Evolutionary conservation across 2,113 vertebrate genomes (phyloP).

Genomic region (Callocephalon fimbriatum): DNA sequence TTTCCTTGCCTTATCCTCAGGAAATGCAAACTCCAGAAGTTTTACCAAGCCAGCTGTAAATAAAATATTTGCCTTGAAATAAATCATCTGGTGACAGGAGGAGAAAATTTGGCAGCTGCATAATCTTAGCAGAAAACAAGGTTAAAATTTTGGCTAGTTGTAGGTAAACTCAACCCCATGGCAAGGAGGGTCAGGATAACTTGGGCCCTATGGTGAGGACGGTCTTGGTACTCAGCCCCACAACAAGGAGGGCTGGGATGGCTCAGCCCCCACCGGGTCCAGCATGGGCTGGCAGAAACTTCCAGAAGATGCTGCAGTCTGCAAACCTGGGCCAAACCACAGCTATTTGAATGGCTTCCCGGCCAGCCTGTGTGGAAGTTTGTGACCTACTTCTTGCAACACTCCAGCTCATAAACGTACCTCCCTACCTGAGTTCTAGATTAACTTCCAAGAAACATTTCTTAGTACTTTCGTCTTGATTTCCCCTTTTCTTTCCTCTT

Average conservation of each 20-base stretch:
- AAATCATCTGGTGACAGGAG: background rate
- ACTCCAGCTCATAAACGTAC: background rate
- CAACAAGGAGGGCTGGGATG: rapidly evolving
- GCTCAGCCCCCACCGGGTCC: background rate
- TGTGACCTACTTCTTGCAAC: constrained; percentile 23
- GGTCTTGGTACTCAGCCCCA: rapidly evolving
- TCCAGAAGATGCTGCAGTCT: background rate
- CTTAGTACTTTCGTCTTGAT: background rate
- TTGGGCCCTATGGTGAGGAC: background rate
- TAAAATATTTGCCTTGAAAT: background rate
- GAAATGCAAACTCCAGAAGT: background rate
- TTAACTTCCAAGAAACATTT: background rate
- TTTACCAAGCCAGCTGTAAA: background rate
- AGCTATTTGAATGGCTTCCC: background rate
- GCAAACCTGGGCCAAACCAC: constrained; percentile 25
- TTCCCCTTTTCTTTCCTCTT: background rate
- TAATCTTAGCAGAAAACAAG: background rate
- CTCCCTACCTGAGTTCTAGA: background rate
- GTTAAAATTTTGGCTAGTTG: background rate
- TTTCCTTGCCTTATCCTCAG: background rate
- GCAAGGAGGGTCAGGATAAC: background rate
- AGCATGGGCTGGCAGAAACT: background rate
- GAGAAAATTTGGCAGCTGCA: background rate
- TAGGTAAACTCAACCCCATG: background rate
- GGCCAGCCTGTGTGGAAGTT: background rate